Base-by-base conservation (phyloP, 1,140 invertebrate species). In the Atopsyche davidsoni region DNA sequence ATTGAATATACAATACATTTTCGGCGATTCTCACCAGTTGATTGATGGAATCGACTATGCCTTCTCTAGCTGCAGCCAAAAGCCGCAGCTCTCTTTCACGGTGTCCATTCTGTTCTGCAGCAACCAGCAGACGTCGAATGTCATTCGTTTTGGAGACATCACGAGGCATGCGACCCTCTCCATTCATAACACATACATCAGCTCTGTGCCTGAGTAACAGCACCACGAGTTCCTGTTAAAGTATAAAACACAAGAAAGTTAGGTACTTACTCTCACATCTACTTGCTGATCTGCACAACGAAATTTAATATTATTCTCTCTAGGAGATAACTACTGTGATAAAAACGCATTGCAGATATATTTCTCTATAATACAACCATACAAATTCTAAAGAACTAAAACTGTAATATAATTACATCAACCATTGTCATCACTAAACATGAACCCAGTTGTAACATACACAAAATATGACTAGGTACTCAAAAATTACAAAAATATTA, bases 141-240 rank as follows among this genome's bases (percentile, higher is more conserved):
- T 81, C 75, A 19, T 66, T 61, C 25, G 72, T 72, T 46, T 76
- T 72, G 25, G 77, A 72, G 25, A 83, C 66, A 54, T 81, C 73
- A 40, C 68, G 68, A 0, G 83, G 68, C 2, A 69, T 75, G 31
- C 76, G 69, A 6, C 81, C 81, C 56, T 83, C 79, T 10, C 76
- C 75, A 58, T 83, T 83, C 59, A 79, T 73, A 24, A 78, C 66
- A 59, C 86, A 86, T 28, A 89, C 86, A 59, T 89, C 87, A 4
- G 87, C 87, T 51, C 83, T 83, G 63, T 80, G 64, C 67, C 70
- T 72, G 22, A 79, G 69, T 1, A 90, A 69, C 3, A 87, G 69
- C 51, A 86, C 83, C 54, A 89, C 85, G 53, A 89, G 64, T 55
- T 83, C 85, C 60, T 90, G 65, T 9, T 6, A 45, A 34, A 22